A percentile compares a stretch with the other conserved stretches of the same genome.
Conservation (phyloP, 2,888 invertebrate species). For the Leuctra nigra region DNA sequence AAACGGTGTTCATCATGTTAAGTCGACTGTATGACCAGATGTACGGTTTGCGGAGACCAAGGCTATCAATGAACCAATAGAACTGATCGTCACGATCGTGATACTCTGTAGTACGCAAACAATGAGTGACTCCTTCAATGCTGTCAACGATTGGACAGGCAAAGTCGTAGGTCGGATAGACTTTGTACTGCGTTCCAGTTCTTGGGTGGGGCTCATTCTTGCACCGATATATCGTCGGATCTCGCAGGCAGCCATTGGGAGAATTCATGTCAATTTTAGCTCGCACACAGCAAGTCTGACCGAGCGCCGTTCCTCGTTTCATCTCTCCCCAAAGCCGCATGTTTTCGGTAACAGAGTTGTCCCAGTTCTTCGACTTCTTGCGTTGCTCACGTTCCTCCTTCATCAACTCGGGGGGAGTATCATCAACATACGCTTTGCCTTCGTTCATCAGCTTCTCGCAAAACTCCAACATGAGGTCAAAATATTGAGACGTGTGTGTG, state of each 20-base stretch:
- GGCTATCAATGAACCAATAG: constrained; percentile 90
- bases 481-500: constrained; percentile 95
- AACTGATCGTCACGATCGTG: constrained; percentile 97
- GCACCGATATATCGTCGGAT: constrained; percentile 97
- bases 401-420: constrained; percentile 93
- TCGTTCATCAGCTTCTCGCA: constrained; percentile 83
- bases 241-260: constrained; percentile 92
- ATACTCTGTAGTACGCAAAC: constrained; percentile 96
- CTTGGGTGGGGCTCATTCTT: constrained; percentile 92
- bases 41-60: constrained; percentile 80
- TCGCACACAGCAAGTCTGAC: constrained; percentile 87
- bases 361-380: constrained; percentile 74
- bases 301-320: constrained; percentile 71
- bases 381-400: constrained; percentile 89
- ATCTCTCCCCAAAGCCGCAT: constrained; percentile 90
- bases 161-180: constrained; percentile 99
- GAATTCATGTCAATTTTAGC: constrained; percentile 98
- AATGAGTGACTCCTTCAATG: constrained; percentile 95
- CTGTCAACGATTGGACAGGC: constrained; percentile 99
- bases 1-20: constrained; percentile 96
- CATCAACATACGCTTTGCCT: constrained; percentile 93
- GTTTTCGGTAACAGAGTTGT: constrained; percentile 77
- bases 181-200: constrained; percentile 92
- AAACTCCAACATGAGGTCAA: constrained; percentile 80
- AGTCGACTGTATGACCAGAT: constrained; percentile 96